These are phyloP conservation scores for Dynastes hyllus DNA, from an alignment of 2,888 invertebrate species.

Conservation along the genomic window DNA sequence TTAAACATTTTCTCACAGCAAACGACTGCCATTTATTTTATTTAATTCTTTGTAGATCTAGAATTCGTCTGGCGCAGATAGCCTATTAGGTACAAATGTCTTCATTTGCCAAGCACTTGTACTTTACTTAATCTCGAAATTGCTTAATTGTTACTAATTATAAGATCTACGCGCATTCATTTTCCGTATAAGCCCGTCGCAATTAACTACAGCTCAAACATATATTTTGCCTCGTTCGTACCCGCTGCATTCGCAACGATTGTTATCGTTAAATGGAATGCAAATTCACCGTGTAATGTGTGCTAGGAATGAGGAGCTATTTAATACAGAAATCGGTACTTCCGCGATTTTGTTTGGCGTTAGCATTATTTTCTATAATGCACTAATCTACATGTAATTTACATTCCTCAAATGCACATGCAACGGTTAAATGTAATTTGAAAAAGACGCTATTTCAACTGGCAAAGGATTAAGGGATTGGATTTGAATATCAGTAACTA, in stretches of 20 bases:
- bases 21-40: conserved; percentile 59
- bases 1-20: conserved; percentile 60
- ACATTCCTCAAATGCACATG: background rate
- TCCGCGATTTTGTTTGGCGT: conserved; percentile 6
- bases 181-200: conserved; percentile 26
- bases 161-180: conserved; percentile 39
- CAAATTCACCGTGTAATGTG: conserved; percentile 20
- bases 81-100: conserved; percentile 46
- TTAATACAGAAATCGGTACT: background rate
- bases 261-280: conserved; percentile 36
- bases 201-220: conserved; percentile 42
- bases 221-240: conserved; percentile 24
- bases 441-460: background rate
- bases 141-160: conserved; percentile 45
- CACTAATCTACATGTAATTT: background rate
- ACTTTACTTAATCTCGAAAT: conserved; percentile 42
- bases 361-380: conserved; percentile 14
- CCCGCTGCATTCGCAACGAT: conserved; percentile 23
- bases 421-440: background rate
- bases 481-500: no score
- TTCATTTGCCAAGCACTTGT: conserved; percentile 40
- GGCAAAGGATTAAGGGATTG: no score
- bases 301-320: conserved; percentile 1
- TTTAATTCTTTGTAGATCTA: conserved; percentile 57
- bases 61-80: conserved; percentile 20